Percentiles rank a stretch among this genome's conserved stretches.
Evolutionary conservation across 2,888 invertebrate genomes (phyloP).

Genomic region (Diaprepes abbreviatus): DNA sequence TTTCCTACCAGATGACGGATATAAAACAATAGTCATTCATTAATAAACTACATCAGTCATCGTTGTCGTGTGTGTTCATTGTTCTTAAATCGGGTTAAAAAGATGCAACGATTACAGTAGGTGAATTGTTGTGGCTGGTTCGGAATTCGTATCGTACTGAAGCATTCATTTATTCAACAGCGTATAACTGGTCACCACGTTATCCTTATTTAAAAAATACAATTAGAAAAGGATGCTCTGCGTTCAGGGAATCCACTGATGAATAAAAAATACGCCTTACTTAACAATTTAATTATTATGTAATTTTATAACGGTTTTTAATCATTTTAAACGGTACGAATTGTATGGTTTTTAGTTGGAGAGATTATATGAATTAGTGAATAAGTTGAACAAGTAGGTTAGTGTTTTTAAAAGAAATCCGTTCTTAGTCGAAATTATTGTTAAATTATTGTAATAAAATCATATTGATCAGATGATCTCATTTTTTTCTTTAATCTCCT

Average conservation of each 20-base stretch:
- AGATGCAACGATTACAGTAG: slow-evolving; percentile 21
- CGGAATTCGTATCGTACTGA: no score
- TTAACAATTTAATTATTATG: slow-evolving; percentile 11
- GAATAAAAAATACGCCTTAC: not conserved
- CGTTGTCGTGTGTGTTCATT: not conserved
- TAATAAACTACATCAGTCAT: not conserved
- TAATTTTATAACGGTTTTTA: slow-evolving; percentile 14
- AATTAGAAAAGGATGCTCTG: no score
- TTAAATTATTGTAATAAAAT: not conserved
- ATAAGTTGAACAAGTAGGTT: slow-evolving; percentile 2
- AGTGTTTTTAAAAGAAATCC: not conserved
- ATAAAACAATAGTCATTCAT: slow-evolving; percentile 5
- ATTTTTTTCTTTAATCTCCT: not conserved
- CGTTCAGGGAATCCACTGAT: no score
- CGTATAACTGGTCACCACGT: no score
- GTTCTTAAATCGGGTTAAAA: slow-evolving; percentile 12
- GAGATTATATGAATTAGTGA: not conserved
- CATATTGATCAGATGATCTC: not conserved
- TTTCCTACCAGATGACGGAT: slow-evolving; percentile 15
- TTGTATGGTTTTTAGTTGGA: not conserved
- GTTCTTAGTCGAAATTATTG: not conserved
- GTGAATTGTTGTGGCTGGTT: slow-evolving; percentile 8
- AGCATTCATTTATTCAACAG: no score
- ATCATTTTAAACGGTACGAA: not conserved
- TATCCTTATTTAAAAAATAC: no score